Conservation (phyloP, 2,113 vertebrate genomes). For the Rattus rattus region DNA sequence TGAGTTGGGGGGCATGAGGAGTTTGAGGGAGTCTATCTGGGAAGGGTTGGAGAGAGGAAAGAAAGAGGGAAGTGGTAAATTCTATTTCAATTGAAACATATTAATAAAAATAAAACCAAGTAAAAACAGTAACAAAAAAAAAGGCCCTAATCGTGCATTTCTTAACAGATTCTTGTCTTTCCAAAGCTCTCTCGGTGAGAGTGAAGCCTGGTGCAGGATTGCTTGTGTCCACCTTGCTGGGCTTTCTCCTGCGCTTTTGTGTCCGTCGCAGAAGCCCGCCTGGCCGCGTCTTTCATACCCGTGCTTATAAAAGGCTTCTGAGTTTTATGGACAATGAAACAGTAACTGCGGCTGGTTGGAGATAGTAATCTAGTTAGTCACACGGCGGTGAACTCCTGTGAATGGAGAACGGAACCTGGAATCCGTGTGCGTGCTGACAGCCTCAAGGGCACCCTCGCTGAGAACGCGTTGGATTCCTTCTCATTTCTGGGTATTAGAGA, state of each 20-base stretch:
- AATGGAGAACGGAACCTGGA: slow-evolving; percentile 60
- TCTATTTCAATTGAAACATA: neutral
- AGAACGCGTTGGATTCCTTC: neutral
- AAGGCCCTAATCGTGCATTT: neutral
- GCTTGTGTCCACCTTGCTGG: neutral
- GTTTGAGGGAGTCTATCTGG: neutral
- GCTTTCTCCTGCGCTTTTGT: neutral
- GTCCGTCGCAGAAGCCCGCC: neutral
- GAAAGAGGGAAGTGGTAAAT: neutral
- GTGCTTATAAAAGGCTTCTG: slow-evolving; percentile 28
- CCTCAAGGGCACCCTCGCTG: neutral
- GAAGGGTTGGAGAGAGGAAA: neutral
- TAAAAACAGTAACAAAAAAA: neutral
- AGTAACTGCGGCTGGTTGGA: slow-evolving; percentile 48
- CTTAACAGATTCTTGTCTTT: neutral
- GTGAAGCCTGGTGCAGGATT: neutral
- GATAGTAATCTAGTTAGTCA: slow-evolving; percentile 66
- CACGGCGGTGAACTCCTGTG: neutral
- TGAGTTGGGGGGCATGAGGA: neutral
- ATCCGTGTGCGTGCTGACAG: neutral
- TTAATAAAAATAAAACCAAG: neutral
- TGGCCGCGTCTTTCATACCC: neutral
- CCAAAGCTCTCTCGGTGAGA: slow-evolving; percentile 6
- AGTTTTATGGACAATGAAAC: slow-evolving; percentile 52
- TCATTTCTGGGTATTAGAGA: slow-evolving; percentile 36